Percentiles rank a stretch among this genome's conserved stretches.
These are phyloP conservation scores for Amphiprion ocellaris DNA, from an alignment of 2,113 vertebrate genomes.

Conservation along the genomic window DNA sequence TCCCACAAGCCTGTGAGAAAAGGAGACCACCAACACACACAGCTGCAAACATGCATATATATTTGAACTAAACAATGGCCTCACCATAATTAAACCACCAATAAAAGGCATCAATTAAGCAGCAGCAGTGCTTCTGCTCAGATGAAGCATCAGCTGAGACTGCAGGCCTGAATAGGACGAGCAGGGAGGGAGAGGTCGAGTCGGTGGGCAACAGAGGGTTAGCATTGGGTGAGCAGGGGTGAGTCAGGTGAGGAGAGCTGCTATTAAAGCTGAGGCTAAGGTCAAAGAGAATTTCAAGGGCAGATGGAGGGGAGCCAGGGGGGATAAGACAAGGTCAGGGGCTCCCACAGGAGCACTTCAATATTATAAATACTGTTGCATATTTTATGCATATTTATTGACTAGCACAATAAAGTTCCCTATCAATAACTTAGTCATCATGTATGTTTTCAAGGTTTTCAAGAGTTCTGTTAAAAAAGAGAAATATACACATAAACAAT, in stretches of 20 bases:
- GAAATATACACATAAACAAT: no score
- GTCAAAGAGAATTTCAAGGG: slow-evolving; percentile 37
- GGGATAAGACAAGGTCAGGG: slow-evolving; percentile 35
- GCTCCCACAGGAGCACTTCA: slow-evolving; percentile 29
- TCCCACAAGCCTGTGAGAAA: slow-evolving; percentile 67
- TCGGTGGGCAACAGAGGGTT: neutral
- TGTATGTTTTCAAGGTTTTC: slow-evolving; percentile 8
- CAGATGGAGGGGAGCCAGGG: slow-evolving; percentile 18
- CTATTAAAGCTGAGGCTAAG: neutral
- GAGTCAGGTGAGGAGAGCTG: neutral
- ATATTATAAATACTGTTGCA: slow-evolving; percentile 49
- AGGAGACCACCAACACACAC: slow-evolving; percentile 13
- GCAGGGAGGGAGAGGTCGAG: neutral
- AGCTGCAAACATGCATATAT: slow-evolving; percentile 10
- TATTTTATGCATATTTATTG: slow-evolving; percentile 60
- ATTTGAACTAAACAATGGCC: slow-evolving; percentile 44
- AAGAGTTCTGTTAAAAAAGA: neutral
- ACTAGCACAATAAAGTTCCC: slow-evolving; percentile 14
- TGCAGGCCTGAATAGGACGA: neutral
- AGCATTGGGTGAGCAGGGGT: neutral
- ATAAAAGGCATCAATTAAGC: slow-evolving; percentile 56
- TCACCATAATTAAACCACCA: slow-evolving; percentile 56
- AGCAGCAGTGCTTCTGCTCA: slow-evolving; percentile 56
- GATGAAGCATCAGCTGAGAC: neutral
- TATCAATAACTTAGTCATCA: slow-evolving; percentile 3